These are phyloP conservation scores for Rhagonycha lutea DNA, from an alignment of 2,888 invertebrate genomes.

Conservation along the genomic window DNA sequence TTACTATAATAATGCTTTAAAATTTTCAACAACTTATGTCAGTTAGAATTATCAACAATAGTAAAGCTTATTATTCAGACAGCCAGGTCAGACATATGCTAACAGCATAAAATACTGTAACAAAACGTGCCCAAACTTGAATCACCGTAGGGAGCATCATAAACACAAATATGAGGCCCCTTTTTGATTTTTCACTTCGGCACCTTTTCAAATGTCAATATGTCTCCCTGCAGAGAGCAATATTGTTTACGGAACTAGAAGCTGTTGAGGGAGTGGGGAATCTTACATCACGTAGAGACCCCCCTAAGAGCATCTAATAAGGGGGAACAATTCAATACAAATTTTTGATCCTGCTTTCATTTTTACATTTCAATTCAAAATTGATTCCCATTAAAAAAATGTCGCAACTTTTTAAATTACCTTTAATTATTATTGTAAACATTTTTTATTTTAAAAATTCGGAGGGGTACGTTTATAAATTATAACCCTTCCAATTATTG, in stretches of 20 bases:
- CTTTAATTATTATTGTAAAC: neutral
- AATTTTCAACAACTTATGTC: conserved; percentile 33
- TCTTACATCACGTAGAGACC: conserved; percentile 37
- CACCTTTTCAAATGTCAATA: conserved; percentile 53
- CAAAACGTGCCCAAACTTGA: conserved; percentile 54
- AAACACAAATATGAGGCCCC: conserved; percentile 54
- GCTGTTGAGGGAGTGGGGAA: conserved; percentile 36
- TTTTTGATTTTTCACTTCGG: conserved; percentile 55
- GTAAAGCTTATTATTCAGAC: conserved; percentile 49
- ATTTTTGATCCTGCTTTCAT: conserved; percentile 2
- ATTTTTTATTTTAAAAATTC: neutral
- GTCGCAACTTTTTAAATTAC: neutral
- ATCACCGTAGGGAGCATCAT: conserved; percentile 50
- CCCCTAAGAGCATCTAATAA: conserved; percentile 47
- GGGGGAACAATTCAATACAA: conserved; percentile 38
- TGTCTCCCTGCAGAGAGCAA: conserved; percentile 42
- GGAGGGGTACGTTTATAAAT: neutral
- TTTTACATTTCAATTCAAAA: neutral
- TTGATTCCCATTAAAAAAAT: neutral
- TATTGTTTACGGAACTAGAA: conserved; percentile 42
- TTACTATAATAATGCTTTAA: conserved; percentile 3
- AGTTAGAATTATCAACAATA: conserved; percentile 33
- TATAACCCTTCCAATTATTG: conserved; percentile 27
- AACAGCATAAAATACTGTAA: conserved; percentile 48
- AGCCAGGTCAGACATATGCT: conserved; percentile 48